Base-by-base conservation (phyloP, 2,797 vertebrate species). In the Gadopsis bispinosus region DNA sequence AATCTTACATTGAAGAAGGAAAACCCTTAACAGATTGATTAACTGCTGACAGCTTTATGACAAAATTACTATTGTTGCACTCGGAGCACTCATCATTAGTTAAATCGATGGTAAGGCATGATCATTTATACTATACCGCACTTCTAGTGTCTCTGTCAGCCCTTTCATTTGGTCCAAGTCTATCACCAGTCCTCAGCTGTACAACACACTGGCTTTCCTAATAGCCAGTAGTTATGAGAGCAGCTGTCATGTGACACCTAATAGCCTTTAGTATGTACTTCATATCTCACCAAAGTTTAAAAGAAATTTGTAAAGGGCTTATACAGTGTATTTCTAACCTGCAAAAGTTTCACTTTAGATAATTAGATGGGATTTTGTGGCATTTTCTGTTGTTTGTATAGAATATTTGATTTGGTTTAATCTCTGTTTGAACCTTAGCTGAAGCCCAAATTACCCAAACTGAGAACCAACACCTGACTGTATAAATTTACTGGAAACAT, bases 1-100 rank as follows among this genome's bases (percentile, higher is more conserved):
- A 97, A 97, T 96, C 96, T 96, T 93, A 91, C 94, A 95, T 94
- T 88, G 92, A 89, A 91, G 93, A 89, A 94, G 90, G 94, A 94
- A 96, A 96, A 87, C 91, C 93, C 94, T 95, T 92, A 95, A 94
- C 94, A 94, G 96, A 95, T 93, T 94, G 95, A 94, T 96, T 94
- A 95, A 96, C 96, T 96, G 95, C 95, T 96, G 97, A 97, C 97
- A 96, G 95, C 92, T 95, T 95, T 94, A 93, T 94, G 94, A 93
- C 92, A 92, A 96, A 96, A 96, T 95, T 94, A 96, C 95, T 95
- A 95, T 95, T 95, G 95, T 95, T 96, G 94, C 92, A 91, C 93
- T 93, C 75, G 37, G 87, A 94, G 94, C 91, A 93, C 94, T 95
- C 94, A 94, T 95, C 95, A 96, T 95, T 95, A 95, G 94, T 92